These are phyloP conservation scores for Gymnoscopelus microlampas DNA, from an alignment of 2,797 vertebrate genomes.

Conservation along the genomic window DNA sequence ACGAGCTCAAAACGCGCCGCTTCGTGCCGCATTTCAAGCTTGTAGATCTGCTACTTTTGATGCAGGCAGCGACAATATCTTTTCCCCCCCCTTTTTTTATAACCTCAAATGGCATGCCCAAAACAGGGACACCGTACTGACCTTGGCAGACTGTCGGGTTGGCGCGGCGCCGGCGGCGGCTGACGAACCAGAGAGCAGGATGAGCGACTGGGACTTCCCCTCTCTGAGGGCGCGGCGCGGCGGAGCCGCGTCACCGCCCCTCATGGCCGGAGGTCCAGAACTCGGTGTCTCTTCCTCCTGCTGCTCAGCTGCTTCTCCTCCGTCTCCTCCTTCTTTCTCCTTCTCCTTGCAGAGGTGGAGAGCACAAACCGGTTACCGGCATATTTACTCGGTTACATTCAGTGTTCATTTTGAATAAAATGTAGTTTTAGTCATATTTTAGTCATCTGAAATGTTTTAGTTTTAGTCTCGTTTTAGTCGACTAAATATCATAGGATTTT, in stretches of 20 bases:
- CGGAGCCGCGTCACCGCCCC: slow-evolving; percentile 77
- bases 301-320: slow-evolving; percentile 66
- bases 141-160: slow-evolving; percentile 84
- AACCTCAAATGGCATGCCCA: too few species aligned
- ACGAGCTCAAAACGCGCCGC: too few species aligned
- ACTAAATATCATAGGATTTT: too few species aligned
- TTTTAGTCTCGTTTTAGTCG: too few species aligned
- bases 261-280: slow-evolving; percentile 81
- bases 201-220: slow-evolving; percentile 96
- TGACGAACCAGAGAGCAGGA: slow-evolving; percentile 89
- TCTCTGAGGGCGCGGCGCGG: slow-evolving; percentile 90
- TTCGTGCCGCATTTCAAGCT: too few species aligned
- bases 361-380: too few species aligned
- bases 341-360: slow-evolving; percentile 49
- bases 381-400: background rate
- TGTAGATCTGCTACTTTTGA: too few species aligned
- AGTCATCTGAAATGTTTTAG: too few species aligned
- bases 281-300: slow-evolving; percentile 66
- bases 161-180: slow-evolving; percentile 81
- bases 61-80: too few species aligned
- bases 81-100: too few species aligned
- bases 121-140: slow-evolving; percentile 50
- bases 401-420: too few species aligned
- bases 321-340: slow-evolving; percentile 53
- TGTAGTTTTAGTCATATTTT: too few species aligned